phyloP scores from a whole-genome alignment of 2,113 vertebrate species.

The Apteryx mantelli region DNA sequence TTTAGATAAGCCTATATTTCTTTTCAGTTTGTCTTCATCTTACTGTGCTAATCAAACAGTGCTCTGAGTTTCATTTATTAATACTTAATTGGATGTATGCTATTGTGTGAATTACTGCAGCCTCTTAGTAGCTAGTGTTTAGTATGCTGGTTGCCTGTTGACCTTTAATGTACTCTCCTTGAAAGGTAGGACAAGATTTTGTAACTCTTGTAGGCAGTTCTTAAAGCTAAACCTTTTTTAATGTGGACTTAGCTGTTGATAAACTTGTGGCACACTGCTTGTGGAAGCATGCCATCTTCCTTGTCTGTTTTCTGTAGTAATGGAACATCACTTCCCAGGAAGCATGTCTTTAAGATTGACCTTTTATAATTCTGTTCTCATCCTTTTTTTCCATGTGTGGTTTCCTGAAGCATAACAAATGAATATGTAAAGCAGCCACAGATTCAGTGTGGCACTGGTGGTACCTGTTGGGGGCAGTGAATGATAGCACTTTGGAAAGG shows the following conservation, averaged over 20 bases:
- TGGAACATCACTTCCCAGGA: not conserved
- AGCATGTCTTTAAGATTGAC: not conserved
- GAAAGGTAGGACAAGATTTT: not conserved
- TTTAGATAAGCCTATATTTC: not conserved
- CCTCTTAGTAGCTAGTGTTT: not conserved
- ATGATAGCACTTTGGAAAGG: not conserved
- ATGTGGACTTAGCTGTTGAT: not conserved
- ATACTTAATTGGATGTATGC: not conserved
- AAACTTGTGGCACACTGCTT: not conserved
- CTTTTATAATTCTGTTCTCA: not conserved
- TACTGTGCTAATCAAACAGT: not conserved
- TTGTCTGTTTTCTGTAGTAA: not conserved
- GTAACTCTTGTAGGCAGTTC: not conserved
- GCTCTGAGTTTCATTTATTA: not conserved
- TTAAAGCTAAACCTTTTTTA: not conserved
- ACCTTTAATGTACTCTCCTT: not conserved
- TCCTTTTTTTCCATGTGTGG: not conserved
- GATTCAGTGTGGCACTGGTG: not conserved
- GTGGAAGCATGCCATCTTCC: not conserved
- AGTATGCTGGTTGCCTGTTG: not conserved
- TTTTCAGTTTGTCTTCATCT: not conserved
- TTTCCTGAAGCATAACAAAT: not conserved
- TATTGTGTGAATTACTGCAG: not conserved
- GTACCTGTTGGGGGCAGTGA: not conserved
- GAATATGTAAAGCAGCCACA: not conserved